Percentiles rank a stretch among this genome's conserved stretches.
These are phyloP conservation scores for Simalia tracyae DNA, from an alignment of 2,797 vertebrate species.

Conservation along the genomic window DNA sequence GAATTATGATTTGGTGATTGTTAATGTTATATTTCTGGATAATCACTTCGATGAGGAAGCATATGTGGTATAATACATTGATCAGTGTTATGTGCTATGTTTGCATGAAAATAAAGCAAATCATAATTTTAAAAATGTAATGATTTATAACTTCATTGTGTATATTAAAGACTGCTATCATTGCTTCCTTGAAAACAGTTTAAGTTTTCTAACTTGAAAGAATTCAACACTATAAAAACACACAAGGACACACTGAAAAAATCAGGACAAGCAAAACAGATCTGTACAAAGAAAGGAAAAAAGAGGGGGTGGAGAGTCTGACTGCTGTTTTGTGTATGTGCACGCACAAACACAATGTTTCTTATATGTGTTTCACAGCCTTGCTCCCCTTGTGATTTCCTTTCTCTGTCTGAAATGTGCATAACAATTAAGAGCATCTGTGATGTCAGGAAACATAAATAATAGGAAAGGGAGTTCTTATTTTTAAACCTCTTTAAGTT, in stretches of 20 bases:
- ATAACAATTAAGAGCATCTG: constrained; percentile 9
- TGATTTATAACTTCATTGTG: neutral
- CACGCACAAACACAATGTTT: neutral
- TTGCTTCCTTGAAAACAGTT: neutral
- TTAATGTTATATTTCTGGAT: constrained; percentile 14
- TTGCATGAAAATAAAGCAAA: neutral
- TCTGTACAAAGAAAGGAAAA: neutral
- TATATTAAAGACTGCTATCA: neutral
- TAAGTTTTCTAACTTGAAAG: neutral
- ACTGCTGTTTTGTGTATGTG: neutral
- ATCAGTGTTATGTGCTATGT: neutral
- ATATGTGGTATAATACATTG: fast-evolving
- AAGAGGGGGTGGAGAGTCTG: fast-evolving
- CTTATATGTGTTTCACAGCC: neutral
- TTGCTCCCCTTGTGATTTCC: constrained; percentile 14
- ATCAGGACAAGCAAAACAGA: neutral
- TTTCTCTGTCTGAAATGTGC: neutral
- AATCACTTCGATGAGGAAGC: neutral
- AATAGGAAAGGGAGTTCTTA: constrained; percentile 6
- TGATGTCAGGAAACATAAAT: constrained; percentile 28
- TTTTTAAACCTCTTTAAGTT: constrained; percentile 8
- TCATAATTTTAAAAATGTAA: neutral
- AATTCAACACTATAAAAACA: neutral
- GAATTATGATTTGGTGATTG: neutral
- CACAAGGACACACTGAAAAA: neutral